Evolutionary conservation across 2,888 invertebrate species (phyloP), one percentile per base, ranked within the genome.

Genomic region (Catocala sponsa): DNA sequence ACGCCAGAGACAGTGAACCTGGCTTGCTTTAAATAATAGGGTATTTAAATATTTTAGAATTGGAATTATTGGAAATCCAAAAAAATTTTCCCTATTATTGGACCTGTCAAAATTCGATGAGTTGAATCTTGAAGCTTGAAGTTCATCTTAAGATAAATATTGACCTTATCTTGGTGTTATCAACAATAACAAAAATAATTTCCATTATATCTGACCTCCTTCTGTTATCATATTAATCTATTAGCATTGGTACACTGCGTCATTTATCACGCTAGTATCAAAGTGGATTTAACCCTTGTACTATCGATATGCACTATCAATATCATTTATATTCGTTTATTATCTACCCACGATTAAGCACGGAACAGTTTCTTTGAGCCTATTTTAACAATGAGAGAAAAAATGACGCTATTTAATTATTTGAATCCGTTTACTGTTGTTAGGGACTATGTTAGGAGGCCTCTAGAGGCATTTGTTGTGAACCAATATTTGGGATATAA

Each of bases 401-500:
- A 63, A 57, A 86, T 87, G 85, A 80, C 83, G 49, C 38, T 86
- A 7, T 54, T 86, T 25, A 73, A 73, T 33, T 91, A 86, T 75
- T 68, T 92, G 32, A 93, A 89, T 66, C 94, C 94, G 1, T 89
- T 94, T 72, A 75, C 79, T 52, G 60, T 91, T 52, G 84, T 89
- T 68, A 82, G 86, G 35, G 85, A 90, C 38, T 90, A 90, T 68
- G 74, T 94, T 15, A 83, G 86, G 38, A 79, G 75, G 41, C 94
- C 94, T 0, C 74, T 93, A 0, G 90, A 92, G 75, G 76, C 84
- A 4, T 94, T 94, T 71, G 53, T 96, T 48, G 85, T 90, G n/a
- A 91, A 93, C 47, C 95, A 95, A 48, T 94, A 95, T 67, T 91
- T 94, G 68, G 94, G 95, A 0, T 96, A 96, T 74, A 96, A 95